A percentile compares a stretch with the other conserved stretches of the same genome.
phyloP scores from a whole-genome alignment of 2,797 vertebrate genomes.

The Acipenser ruthenus region DNA sequence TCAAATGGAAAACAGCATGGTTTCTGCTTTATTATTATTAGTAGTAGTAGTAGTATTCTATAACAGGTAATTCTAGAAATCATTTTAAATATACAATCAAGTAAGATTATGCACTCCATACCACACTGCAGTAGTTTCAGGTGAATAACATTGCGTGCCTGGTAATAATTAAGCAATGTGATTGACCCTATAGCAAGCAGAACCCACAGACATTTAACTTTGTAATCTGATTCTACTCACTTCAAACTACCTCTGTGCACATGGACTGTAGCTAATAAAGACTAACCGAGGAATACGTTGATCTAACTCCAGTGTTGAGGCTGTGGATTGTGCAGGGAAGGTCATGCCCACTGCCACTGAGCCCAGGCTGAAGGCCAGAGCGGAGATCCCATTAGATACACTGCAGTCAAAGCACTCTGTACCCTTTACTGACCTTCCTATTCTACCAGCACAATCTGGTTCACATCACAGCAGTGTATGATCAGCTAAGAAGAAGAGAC shows the following conservation, averaged over 20 bases:
- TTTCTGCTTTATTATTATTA: no score
- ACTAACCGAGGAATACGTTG: not conserved
- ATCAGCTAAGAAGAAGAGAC: no score
- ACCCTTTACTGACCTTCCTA: no score
- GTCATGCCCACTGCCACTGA: not conserved
- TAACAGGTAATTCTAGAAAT: no score
- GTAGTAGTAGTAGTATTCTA: no score
- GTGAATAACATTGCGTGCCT: slow-evolving; percentile 1
- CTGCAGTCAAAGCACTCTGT: not conserved
- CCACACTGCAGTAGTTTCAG: not conserved
- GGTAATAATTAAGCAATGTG: not conserved
- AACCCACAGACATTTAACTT: not conserved
- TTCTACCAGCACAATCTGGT: no score
- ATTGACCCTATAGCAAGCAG: not conserved
- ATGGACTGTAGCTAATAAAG: not conserved
- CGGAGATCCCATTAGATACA: not conserved
- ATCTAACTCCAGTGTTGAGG: not conserved
- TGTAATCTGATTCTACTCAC: not conserved
- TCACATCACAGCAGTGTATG: no score
- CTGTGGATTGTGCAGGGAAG: not conserved
- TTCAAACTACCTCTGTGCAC: not conserved
- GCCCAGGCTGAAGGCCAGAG: not conserved
- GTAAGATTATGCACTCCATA: not conserved
- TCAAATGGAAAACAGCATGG: no score
- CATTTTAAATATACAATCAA: no score